These are phyloP conservation scores for Dynastes grantii DNA, from an alignment of 2,888 invertebrate genomes.

Conservation along the genomic window DNA sequence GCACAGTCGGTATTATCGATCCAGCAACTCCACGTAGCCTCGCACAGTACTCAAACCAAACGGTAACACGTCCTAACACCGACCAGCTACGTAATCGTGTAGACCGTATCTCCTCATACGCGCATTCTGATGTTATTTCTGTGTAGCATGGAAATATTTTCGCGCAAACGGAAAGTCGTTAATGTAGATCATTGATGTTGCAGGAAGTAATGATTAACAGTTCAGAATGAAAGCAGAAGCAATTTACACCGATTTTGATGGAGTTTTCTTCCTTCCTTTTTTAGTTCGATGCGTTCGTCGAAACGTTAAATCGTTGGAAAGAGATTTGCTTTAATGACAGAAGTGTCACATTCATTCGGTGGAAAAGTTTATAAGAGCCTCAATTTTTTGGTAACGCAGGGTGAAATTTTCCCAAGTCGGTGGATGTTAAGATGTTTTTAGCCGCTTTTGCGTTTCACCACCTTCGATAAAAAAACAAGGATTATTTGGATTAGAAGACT, in stretches of 20 bases:
- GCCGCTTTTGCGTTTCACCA: no score
- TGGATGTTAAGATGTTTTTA: no score
- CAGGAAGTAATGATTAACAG: slow-evolving; percentile 41
- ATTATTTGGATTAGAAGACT: no score
- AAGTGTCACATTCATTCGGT: slow-evolving; percentile 1
- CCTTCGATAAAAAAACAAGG: no score
- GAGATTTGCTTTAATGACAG: slow-evolving; percentile 1
- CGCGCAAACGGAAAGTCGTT: slow-evolving; percentile 26
- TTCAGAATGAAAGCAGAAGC: slow-evolving; percentile 20
- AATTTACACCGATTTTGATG: background rate
- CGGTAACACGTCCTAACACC: slow-evolving; percentile 51
- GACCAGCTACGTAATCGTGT: slow-evolving; percentile 33
- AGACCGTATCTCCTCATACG: slow-evolving; percentile 35
- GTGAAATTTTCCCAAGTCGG: no score
- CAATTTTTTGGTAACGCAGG: background rate
- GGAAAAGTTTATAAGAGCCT: background rate
- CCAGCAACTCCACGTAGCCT: slow-evolving; percentile 29
- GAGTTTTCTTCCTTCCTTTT: slow-evolving; percentile 1
- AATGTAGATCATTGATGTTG: slow-evolving; percentile 36
- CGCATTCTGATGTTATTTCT: slow-evolving; percentile 34
- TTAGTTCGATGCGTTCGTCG: background rate
- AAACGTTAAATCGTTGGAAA: slow-evolving; percentile 7
- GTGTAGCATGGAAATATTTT: slow-evolving; percentile 44
- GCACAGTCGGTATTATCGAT: slow-evolving; percentile 53
- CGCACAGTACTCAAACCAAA: slow-evolving; percentile 50